Conservation (phyloP, 2,113 vertebrate genomes). For the Daboia siamensis region DNA sequence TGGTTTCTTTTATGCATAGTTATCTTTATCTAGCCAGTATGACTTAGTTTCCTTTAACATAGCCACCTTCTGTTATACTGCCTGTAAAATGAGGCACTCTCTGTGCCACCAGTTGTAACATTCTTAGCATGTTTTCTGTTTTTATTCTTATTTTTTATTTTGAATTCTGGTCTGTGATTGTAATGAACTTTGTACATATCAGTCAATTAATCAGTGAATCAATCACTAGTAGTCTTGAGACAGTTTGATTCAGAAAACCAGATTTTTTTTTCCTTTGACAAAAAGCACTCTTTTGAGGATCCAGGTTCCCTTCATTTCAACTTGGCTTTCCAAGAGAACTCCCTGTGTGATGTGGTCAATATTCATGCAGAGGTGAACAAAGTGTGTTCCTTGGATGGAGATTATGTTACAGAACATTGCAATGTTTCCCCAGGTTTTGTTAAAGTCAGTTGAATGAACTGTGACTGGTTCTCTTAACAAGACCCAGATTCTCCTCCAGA, state of each 20-base stretch:
- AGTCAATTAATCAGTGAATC: not conserved
- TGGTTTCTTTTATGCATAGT: not conserved
- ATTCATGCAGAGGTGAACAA: not conserved
- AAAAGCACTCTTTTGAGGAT: too few relatives aligned
- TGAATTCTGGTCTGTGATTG: not conserved
- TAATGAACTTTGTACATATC: not conserved
- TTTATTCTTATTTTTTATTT: not conserved
- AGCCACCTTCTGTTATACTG: not conserved
- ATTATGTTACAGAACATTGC: not conserved
- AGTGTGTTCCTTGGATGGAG: not conserved
- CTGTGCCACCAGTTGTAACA: not conserved
- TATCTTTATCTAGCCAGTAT: not conserved
- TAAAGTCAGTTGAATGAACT: too few relatives aligned
- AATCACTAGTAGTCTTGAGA: not conserved
- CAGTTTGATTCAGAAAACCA: too few relatives aligned
- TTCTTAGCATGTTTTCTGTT: not conserved
- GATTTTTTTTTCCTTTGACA: too few relatives aligned
- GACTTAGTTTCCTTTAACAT: not conserved
- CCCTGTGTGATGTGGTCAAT: too few relatives aligned
- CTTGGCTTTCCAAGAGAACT: too few relatives aligned
- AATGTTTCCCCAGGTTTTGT: too few relatives aligned
- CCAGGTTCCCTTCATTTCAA: too few relatives aligned
- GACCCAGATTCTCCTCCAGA: too few relatives aligned
- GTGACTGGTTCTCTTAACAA: not conserved
- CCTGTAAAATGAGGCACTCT: not conserved